Evolutionary conservation across 2,113 vertebrate species (phyloP), one percentile per base, ranked within the genome.

Genomic region (Mormyrus iriodes): DNA sequence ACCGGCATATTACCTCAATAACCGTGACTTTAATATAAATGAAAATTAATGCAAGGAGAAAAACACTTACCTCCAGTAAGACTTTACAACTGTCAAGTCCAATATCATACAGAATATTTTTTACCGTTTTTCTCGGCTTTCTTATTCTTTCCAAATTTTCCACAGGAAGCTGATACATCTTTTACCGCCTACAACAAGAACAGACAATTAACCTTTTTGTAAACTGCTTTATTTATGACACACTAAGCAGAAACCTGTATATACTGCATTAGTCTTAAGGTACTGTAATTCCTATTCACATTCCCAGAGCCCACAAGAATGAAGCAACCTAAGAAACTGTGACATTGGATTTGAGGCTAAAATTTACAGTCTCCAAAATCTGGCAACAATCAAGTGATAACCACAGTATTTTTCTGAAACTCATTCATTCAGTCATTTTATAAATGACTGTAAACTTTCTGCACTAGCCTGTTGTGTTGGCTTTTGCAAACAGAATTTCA

Each of bases 111-210:
- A 98, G 94, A 92, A 98, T 97, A 86, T 93, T 91, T 92, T 98
- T 98, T 89, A 98, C 97, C 90, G 94, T 96, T 93, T 96, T 97
- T 51, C 97, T 94, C 82, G 97, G 96, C 93, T 96, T 96, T 92
- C 97, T 95, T 92, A 98, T 95, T 93, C 91, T 97, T 88, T 97
- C 96, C 92, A 97, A 93, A 92, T 97, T 97, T 93, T 96, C 95
- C 91, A 98, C 97, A 90, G 97, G 97, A 91, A 97, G 94, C 94
- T 98, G 97, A 95, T 96, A 97, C 97, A 98, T 98, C 91, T 94
- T 97, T 94, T 91, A 86, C 42, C 49, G 48, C 61, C 91, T 93
- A 86, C 19, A 90, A 87, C 17, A n/a, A 88, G 88, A 89, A 65
- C 84, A 61, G 51, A 44, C 21, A 15, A 48, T 79, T 79, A 73